Conservation (phyloP, 2,797 vertebrate genomes). For the Semotilus atromaculatus region DNA sequence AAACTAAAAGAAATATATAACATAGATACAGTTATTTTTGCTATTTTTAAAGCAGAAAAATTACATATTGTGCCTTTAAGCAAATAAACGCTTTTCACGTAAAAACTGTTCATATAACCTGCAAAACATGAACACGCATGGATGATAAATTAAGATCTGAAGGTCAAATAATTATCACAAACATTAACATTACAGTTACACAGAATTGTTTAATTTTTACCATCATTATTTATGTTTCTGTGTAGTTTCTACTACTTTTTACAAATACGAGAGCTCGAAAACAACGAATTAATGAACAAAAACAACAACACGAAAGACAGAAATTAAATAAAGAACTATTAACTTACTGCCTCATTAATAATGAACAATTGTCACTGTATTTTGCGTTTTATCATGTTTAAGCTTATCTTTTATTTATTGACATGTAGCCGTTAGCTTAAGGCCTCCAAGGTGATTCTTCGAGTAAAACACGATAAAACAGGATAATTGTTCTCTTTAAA, state of each 20-base stretch:
- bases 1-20: too few species aligned
- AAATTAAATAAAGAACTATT: too few species aligned
- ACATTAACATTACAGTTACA: background rate
- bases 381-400: background rate
- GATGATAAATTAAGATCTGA: background rate
- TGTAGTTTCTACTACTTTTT: background rate
- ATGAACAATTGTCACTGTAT: background rate
- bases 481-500: background rate
- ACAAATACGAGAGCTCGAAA: background rate
- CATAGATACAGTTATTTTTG: too few species aligned
- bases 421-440: constrained; percentile 13
- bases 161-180: background rate
- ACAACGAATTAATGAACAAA: background rate
- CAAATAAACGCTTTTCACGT: background rate
- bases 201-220: too few species aligned
- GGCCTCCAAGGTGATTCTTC: background rate
- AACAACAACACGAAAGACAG: background rate
- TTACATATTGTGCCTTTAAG: too few species aligned
- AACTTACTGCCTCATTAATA: background rate
- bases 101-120: background rate
- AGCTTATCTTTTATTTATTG: background rate
- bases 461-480: background rate
- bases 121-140: background rate
- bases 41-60: too few species aligned
- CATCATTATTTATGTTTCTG: too few species aligned